Conservation (phyloP, 2,888 invertebrate genomes). For the Temnothorax unifasciatus region DNA sequence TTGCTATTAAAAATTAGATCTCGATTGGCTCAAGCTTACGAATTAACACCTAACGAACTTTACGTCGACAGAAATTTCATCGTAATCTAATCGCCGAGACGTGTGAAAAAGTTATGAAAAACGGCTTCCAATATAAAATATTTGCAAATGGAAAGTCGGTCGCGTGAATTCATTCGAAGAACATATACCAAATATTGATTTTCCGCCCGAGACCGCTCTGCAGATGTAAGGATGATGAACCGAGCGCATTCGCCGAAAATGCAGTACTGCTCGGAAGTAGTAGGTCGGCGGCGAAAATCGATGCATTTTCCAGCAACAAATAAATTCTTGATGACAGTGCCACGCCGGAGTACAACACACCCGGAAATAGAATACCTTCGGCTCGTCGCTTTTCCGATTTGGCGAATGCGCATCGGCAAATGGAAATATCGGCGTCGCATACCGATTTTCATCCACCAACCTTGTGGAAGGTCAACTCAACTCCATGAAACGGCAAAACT, state of each 20-base stretch:
- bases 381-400: slow-evolving; percentile 64
- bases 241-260: slow-evolving; percentile 30
- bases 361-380: slow-evolving; percentile 67
- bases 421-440: slow-evolving; percentile 61
- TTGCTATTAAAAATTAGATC: neutral
- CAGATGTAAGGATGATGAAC: slow-evolving; percentile 43
- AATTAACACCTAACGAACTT: neutral
- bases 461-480: slow-evolving; percentile 61
- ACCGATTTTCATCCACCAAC: slow-evolving; percentile 10
- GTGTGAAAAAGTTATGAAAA: neutral
- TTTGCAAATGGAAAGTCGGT: neutral
- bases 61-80: neutral
- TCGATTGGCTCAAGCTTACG: neutral
- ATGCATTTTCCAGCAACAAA: slow-evolving; percentile 68
- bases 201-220: neutral
- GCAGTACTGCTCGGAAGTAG: slow-evolving; percentile 36
- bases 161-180: slow-evolving; percentile 12
- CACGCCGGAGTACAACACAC: slow-evolving; percentile 62
- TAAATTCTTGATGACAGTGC: slow-evolving; percentile 65
- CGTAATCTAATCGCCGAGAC: neutral
- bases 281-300: slow-evolving; percentile 45
- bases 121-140: neutral
- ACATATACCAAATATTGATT: slow-evolving; percentile 32
- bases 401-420: slow-evolving; percentile 69
- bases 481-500: slow-evolving; percentile 64